phyloP scores from a whole-genome alignment of 2,113 vertebrate species.

The Natator depressus region DNA sequence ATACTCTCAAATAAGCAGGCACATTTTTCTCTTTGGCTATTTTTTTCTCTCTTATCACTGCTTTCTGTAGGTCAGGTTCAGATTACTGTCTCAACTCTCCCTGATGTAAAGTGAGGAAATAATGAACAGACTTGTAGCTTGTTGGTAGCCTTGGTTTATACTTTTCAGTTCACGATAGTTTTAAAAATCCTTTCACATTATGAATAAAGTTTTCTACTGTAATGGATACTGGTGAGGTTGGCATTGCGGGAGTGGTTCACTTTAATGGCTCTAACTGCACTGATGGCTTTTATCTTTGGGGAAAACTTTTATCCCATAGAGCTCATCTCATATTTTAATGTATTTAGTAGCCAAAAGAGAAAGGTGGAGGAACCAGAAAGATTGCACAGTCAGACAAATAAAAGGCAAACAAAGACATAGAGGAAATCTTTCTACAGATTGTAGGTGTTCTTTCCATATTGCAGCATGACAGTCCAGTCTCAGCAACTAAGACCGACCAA shows the following conservation, averaged over 20 bases:
- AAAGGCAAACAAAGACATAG: neutral
- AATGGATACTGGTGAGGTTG: neutral
- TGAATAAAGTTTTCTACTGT: neutral
- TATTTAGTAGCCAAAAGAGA: conserved; percentile 10
- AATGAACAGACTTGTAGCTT: neutral
- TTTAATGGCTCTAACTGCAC: neutral
- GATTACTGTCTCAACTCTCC: neutral
- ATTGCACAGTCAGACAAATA: neutral
- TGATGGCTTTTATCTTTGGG: neutral
- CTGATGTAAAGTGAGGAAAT: conserved; percentile 3
- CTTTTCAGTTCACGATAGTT: neutral
- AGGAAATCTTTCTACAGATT: neutral
- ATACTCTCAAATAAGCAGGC: neutral
- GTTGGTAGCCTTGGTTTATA: neutral
- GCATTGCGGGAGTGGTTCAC: neutral
- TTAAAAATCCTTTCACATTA: neutral
- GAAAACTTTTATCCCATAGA: neutral
- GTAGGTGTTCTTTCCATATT: neutral
- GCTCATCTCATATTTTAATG: neutral
- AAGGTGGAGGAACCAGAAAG: neutral
- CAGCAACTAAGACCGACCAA: neutral
- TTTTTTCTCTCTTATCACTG: neutral
- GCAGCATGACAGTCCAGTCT: neutral
- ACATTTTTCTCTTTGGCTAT: conserved; percentile 4
- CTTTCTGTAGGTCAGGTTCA: neutral